A percentile compares a stretch with the other conserved stretches of the same genome.
These are phyloP conservation scores for Arion vulgaris DNA, from an alignment of 1,140 invertebrate species.

Conservation along the genomic window DNA sequence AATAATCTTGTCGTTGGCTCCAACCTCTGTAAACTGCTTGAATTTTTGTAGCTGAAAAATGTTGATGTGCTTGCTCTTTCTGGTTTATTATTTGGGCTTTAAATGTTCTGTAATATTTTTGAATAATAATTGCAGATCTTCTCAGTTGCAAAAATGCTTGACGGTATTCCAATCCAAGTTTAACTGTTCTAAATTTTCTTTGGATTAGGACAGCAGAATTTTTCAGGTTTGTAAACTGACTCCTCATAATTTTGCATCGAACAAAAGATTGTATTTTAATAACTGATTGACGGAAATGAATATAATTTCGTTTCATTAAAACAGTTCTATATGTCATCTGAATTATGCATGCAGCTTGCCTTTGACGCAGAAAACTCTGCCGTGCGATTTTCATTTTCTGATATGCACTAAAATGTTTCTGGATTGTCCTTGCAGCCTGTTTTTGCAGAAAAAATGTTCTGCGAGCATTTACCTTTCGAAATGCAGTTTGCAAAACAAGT, in stretches of 20 bases:
- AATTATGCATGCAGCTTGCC: slow-evolving; percentile 26
- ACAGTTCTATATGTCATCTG: slow-evolving; percentile 45
- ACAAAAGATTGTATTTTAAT: slow-evolving; percentile 49
- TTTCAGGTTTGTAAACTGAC: slow-evolving; percentile 39
- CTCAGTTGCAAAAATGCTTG: slow-evolving; percentile 44
- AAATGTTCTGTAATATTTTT: slow-evolving; percentile 50
- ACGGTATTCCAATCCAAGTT: slow-evolving; percentile 23
- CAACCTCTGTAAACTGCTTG: slow-evolving; percentile 37
- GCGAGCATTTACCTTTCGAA: slow-evolving; percentile 16
- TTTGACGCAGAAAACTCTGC: slow-evolving; percentile 20
- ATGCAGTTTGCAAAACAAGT: slow-evolving; percentile 33
- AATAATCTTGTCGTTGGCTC: slow-evolving; percentile 29
- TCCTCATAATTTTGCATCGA: slow-evolving; percentile 43
- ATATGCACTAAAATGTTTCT: slow-evolving; percentile 49
- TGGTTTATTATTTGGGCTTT: slow-evolving; percentile 12
- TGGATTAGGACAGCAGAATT: slow-evolving; percentile 60
- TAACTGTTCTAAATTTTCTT: slow-evolving; percentile 44
- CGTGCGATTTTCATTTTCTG: neutral
- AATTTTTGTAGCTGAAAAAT: slow-evolving; percentile 42
- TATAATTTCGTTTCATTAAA: slow-evolving; percentile 36
- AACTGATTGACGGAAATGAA: slow-evolving; percentile 17
- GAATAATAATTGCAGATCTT: slow-evolving; percentile 47
- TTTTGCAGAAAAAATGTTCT: slow-evolving; percentile 43
- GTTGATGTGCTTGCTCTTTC: neutral
- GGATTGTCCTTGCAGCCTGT: slow-evolving; percentile 49